Base-by-base conservation (phyloP, 2,797 vertebrate genomes). In the Enteromius unitaeniatus region DNA sequence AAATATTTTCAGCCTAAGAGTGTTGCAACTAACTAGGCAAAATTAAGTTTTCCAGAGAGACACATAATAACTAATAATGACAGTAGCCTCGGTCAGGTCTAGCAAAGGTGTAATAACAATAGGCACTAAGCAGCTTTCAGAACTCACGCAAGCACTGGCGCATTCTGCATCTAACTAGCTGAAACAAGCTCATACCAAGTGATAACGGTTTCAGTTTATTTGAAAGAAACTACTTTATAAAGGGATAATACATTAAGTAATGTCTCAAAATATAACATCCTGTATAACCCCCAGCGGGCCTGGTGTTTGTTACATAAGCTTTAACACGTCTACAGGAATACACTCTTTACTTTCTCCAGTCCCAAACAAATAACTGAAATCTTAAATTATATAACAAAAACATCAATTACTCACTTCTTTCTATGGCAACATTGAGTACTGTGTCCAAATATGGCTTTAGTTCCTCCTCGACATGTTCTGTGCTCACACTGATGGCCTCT, bases 401-500 rank as follows among this genome's bases (percentile, higher is more conserved):
- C 42, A 17, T 53, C 0, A 10, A 42, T 45, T 40, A 93, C 94
- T 94, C 81, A 95, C 95, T 91, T 79, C 78, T 91, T 68, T 94
- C 92, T 78, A 88, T 87, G 0, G 95, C 92, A 86, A 82, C 88
- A 58, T 62, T 84, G 72, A 95, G 86, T 72, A 95, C 89, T 0
- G 92, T 94, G 86, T 93, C 92, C 88, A 95, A 88, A 17, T 95
- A 93, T 2, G 94, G 94, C 78, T 88, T 90, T 0, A 95, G 92
- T 83, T 95, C 95, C 1, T 93, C 89, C 68, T 93, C 94, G 0
- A 92, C 90, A 79, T 93, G 91, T 45, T 95, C 94, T 80, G 94
- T 78, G 28, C 94, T 94, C 64, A 95, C 93, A 73, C 93, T 90
- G 89, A 95, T 94, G 3, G 94, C 86, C 0, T 92, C 93, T 58